Conservation (phyloP, 2,888 invertebrate genomes). For the Labia minor region DNA sequence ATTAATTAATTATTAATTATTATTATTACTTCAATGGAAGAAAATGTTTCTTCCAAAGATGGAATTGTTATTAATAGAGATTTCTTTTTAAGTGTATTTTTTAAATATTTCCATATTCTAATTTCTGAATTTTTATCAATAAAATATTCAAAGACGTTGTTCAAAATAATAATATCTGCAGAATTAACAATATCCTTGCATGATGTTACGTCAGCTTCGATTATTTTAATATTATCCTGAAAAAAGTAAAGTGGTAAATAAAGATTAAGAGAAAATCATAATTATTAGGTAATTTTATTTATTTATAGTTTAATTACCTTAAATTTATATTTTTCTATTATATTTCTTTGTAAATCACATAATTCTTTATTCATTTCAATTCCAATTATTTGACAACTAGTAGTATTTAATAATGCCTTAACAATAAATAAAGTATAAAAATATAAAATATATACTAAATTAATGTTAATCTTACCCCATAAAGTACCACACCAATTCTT, state of each 20-base stretch:
- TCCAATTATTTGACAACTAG: conserved; percentile 48
- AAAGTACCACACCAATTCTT: conserved; percentile 55
- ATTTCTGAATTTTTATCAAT: conserved; percentile 46
- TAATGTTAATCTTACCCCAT: conserved; percentile 45
- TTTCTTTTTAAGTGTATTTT: conserved; percentile 43
- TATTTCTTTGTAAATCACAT: conserved; percentile 48
- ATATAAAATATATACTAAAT: neutral
- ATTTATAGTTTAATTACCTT: conserved; percentile 27
- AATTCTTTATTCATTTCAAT: conserved; percentile 58
- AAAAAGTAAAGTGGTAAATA: conserved; percentile 15
- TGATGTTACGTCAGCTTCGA: conserved; percentile 48
- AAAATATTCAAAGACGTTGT: conserved; percentile 63
- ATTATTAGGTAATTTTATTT: neutral
- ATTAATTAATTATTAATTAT: too few species aligned
- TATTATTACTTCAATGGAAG: conserved; percentile 33
- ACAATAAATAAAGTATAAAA: conserved; percentile 25
- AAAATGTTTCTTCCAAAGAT: conserved; percentile 44
- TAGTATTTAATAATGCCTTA: conserved; percentile 51
- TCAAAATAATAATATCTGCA: conserved; percentile 51
- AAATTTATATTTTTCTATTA: conserved; percentile 41
- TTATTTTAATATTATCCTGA: conserved; percentile 41
- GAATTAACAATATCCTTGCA: conserved; percentile 42
- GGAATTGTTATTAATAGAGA: conserved; percentile 49
- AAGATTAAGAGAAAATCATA: too few species aligned
- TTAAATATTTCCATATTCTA: conserved; percentile 50